Evolutionary conservation across 2,888 invertebrate species (phyloP), one percentile per base, ranked within the genome.

Genomic region (Ennomos fuscantarius): DNA sequence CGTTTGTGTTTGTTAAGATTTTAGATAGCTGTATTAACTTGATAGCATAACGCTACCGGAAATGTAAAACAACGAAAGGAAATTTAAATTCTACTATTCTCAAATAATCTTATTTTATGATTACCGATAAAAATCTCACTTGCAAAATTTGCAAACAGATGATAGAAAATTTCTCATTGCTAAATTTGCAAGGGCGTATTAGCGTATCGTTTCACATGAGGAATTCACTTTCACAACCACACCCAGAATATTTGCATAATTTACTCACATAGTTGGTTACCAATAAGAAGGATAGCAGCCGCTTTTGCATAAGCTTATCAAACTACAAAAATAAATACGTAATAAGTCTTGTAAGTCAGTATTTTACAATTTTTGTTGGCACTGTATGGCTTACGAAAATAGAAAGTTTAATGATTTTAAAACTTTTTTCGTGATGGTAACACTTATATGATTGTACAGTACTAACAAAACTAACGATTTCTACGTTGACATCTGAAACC

Each of bases 221-320:
- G 80, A 76, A 81, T 82, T 63, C 73, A 79, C 82, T 82, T 81
- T 82, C 82, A 66, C 79, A 65, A 44, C 48, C 72, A 59, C 72
- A 66, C 74, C 72, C 69, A 47, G 33, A 31, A 9, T 40, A 45
- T 52, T 53, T 61, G 55, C 51, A 64, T 66, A 63, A 57, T 53
- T 55, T 58, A 8, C 62, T 54, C 54, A 37, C 48, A 46, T 52
- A 33, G 31, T 39, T 50, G 45, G 24, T 24, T 24, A 24, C 24
- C 11, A 8, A 50, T 36, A 42, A 11, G 13, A 39, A 57, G 51
- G 42, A 47, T 56, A 45, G 13, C 1, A 24, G 49, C 13, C 9
- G 46, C 15, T 37, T n/a, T n/a, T 51, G 11, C 31, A 32, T 32
- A 32, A 10, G 8, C 24, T 32, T 31, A 9, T 10, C 10, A 6